A percentile compares a stretch with the other conserved stretches of the same genome.
These are phyloP conservation scores for Entomobrya proxima DNA, from an alignment of 2,888 invertebrate genomes.

Conservation along the genomic window DNA sequence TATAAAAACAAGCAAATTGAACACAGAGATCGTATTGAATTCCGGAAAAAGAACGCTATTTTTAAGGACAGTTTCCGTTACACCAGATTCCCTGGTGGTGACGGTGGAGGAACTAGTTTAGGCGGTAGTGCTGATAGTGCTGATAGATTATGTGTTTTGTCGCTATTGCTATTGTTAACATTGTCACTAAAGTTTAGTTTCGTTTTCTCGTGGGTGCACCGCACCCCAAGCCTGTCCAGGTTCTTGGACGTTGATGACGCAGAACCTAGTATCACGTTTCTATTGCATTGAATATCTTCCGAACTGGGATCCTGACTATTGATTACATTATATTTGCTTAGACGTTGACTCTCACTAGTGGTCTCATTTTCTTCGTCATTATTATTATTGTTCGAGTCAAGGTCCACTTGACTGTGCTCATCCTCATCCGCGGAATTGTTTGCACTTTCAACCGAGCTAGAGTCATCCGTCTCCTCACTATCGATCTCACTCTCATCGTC, in stretches of 20 bases:
- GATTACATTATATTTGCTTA: not conserved
- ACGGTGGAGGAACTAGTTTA: not conserved
- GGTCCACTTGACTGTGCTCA: not conserved
- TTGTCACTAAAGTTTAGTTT: not conserved
- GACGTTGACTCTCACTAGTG: not conserved
- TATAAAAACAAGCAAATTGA: not conserved
- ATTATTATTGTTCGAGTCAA: conserved; percentile 7
- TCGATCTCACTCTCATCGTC: conserved; percentile 25
- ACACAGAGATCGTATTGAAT: conserved; percentile 8
- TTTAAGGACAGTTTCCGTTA: not conserved
- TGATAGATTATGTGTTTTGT: not conserved
- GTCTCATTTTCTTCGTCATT: not conserved
- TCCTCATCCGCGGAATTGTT: not conserved
- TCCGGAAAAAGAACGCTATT: no score
- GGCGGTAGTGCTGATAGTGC: not conserved
- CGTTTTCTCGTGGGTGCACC: not conserved
- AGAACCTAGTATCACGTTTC: not conserved
- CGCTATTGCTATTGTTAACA: not conserved
- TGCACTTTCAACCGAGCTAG: conserved; percentile 1
- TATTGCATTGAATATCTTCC: not conserved
- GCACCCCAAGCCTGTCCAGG: not conserved
- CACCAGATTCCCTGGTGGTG: not conserved
- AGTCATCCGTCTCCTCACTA: not conserved
- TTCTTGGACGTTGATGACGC: not conserved
- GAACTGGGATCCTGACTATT: not conserved